A percentile compares a stretch with the other conserved stretches of the same genome.
Conservation (phyloP, 1,140 invertebrate species). For the Danaus plexippus region DNA sequence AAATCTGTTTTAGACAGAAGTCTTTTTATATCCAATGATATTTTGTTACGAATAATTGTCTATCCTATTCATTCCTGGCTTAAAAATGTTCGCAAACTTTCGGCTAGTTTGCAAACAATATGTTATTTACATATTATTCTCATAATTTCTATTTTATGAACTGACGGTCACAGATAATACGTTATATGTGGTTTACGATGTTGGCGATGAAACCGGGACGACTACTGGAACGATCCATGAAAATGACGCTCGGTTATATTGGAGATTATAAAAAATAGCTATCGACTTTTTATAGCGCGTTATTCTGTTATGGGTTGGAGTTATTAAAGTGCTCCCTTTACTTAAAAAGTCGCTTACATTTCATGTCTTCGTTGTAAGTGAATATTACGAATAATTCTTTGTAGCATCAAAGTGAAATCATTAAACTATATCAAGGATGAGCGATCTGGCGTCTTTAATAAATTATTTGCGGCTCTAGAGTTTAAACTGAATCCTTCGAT, state of each 20-base stretch:
- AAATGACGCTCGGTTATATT: slow-evolving; percentile 29
- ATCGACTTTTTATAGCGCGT: slow-evolving; percentile 21
- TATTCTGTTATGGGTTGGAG: slow-evolving; percentile 22
- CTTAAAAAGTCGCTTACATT: slow-evolving; percentile 11
- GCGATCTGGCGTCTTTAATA: no score
- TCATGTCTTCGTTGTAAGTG: no score
- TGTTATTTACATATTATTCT: slow-evolving; percentile 33
- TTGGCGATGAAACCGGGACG: slow-evolving; percentile 17
- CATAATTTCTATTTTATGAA: slow-evolving; percentile 36
- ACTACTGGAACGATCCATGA: slow-evolving; percentile 31
- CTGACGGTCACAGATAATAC: slow-evolving; percentile 22
- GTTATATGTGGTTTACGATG: slow-evolving; percentile 39
- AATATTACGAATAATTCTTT: no score
- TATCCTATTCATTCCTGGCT: no score
- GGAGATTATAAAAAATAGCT: slow-evolving; percentile 26
- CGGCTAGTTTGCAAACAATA: slow-evolving; percentile 13
- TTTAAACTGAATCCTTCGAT: neutral
- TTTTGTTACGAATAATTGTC: no score
- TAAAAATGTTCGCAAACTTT: neutral
- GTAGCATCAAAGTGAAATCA: no score
- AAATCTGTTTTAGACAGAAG: slow-evolving; percentile 10
- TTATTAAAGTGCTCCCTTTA: slow-evolving; percentile 16
- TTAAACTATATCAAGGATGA: no score
- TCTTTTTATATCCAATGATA: no score
- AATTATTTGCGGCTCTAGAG: no score